These are phyloP conservation scores for Tanypteryx hageni DNA, from an alignment of 2,888 invertebrate genomes.

Conservation along the genomic window DNA sequence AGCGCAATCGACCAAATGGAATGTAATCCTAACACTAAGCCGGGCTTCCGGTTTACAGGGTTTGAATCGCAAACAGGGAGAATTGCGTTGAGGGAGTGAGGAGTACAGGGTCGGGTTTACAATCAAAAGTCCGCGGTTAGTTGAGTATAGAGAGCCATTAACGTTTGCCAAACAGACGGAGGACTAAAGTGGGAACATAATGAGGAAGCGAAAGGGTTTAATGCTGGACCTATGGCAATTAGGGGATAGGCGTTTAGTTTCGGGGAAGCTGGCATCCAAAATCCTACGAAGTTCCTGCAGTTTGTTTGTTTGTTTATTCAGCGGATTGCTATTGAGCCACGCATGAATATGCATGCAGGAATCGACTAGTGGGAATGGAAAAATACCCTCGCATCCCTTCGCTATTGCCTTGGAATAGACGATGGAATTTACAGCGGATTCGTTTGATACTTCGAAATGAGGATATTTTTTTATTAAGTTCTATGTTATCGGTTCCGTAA, in stretches of 20 bases:
- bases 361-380: too few species aligned
- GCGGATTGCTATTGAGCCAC: not conserved
- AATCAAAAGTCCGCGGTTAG: not conserved
- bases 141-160: not conserved
- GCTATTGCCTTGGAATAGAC: too few species aligned
- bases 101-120: not conserved
- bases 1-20: too few species aligned
- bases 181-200: not conserved
- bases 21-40: conserved; percentile 1
- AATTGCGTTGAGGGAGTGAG: not conserved
- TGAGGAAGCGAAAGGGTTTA: not conserved
- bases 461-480: too few species aligned
- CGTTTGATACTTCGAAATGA: too few species aligned
- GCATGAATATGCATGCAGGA: not conserved
- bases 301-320: not conserved
- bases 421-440: too few species aligned
- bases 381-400: too few species aligned
- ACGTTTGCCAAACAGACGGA: not conserved
- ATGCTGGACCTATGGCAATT: not conserved
- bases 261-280: too few species aligned
- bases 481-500: too few species aligned
- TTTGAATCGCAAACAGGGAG: too few species aligned
- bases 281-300: not conserved
- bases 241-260: not conserved
- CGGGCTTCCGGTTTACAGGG: too few species aligned